A percentile compares a stretch with the other conserved stretches of the same genome.
Conservation (phyloP, 2,113 vertebrate species). For the Notarius lentiginosus region DNA sequence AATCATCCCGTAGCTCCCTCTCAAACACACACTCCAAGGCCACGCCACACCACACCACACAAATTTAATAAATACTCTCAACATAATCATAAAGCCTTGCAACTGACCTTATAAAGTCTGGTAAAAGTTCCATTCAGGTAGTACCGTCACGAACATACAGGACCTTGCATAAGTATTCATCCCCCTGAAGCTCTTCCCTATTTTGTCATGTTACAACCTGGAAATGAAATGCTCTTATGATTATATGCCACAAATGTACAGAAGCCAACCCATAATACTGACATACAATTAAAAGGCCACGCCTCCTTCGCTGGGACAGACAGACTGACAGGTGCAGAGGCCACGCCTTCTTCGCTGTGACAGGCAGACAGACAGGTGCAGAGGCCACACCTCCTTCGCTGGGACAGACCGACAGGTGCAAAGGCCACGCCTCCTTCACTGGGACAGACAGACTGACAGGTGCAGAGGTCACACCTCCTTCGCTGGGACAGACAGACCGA, state of each 20-base stretch:
- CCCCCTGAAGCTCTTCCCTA: background rate
- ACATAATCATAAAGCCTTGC: background rate
- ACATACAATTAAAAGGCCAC: background rate
- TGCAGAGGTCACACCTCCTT: background rate
- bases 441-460: background rate
- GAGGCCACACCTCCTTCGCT: no score
- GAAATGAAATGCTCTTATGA: no score
- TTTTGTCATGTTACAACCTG: no score
- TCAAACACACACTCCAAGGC: no score
- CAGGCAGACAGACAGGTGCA: no score
- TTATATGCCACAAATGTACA: no score
- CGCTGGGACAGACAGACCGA: background rate
- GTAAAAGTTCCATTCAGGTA: background rate
- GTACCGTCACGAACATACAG: background rate
- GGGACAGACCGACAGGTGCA: background rate
- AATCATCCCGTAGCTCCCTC: background rate
- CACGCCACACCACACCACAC: constrained; percentile 1
- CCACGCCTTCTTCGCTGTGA: background rate
- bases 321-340: background rate
- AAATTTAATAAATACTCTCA: background rate
- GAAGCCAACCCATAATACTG: background rate
- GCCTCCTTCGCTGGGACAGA: no score
- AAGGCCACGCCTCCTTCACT: no score
- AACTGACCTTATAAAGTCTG: background rate
- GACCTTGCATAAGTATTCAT: background rate